These are phyloP conservation scores for Hydrolagus colliei DNA, from an alignment of 2,797 vertebrate species.

Conservation along the genomic window DNA sequence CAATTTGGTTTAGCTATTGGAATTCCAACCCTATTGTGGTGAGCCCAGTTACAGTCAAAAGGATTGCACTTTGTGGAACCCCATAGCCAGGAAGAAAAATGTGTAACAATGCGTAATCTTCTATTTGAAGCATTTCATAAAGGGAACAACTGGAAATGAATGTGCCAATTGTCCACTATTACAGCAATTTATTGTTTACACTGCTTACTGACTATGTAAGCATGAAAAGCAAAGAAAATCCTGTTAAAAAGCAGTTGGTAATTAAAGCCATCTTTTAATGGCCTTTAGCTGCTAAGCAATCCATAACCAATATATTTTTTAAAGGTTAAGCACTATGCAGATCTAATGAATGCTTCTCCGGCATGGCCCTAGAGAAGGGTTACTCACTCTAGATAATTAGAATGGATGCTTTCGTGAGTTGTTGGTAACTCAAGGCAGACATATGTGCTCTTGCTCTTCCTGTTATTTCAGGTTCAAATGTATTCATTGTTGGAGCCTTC, in stretches of 20 bases:
- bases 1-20: too few species aligned
- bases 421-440: background rate
- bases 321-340: background rate
- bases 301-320: conserved; percentile 12
- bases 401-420: background rate
- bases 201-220: background rate
- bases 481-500: background rate
- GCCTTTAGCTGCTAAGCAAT: conserved; percentile 1
- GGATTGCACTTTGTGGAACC: too few species aligned
- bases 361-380: background rate
- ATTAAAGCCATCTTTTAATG: conserved; percentile 14
- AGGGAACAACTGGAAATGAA: background rate
- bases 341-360: background rate
- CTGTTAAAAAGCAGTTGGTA: conserved; percentile 1
- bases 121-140: background rate
- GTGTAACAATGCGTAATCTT: background rate
- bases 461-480: conserved; percentile 8
- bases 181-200: conserved; percentile 11
- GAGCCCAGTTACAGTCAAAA: too few species aligned
- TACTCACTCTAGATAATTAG: conserved; percentile 10
- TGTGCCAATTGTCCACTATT: background rate
- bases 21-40: too few species aligned
- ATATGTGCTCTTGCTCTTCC: conserved; percentile 3
- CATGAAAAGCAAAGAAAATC: background rate
- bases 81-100: background rate